Percentiles rank a stretch among this genome's conserved stretches.
These are phyloP conservation scores for Trypoxylus dichotomus DNA, from an alignment of 1,140 invertebrate species.

Conservation along the genomic window DNA sequence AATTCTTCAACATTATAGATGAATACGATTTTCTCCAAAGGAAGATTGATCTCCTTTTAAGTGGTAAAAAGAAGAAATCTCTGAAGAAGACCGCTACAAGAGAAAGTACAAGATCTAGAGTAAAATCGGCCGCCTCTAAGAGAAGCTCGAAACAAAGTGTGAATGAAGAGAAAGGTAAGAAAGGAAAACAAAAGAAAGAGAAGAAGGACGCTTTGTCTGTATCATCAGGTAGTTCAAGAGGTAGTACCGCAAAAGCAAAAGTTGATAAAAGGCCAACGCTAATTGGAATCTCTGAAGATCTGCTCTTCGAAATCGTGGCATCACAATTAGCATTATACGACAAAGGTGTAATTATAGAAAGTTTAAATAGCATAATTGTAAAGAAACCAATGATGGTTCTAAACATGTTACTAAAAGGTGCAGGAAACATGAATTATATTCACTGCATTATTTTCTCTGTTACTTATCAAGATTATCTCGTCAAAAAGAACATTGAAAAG, in stretches of 20 bases:
- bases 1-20: conserved; percentile 31
- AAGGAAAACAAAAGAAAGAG: conserved; percentile 34
- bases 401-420: conserved; percentile 38
- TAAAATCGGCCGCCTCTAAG: background rate
- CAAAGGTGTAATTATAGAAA: conserved; percentile 43
- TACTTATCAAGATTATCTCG: conserved; percentile 34
- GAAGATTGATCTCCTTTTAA: conserved; percentile 36
- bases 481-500: conserved; percentile 25
- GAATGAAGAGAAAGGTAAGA: conserved; percentile 30
- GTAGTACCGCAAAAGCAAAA: background rate
- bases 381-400: conserved; percentile 34
- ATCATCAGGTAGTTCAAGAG: conserved; percentile 17
- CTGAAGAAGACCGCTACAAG: background rate
- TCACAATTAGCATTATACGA: conserved; percentile 34
- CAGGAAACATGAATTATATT: conserved; percentile 42
- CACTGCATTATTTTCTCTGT: conserved; percentile 40
- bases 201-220: background rate
- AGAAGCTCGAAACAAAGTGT: background rate
- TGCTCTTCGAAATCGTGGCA: conserved; percentile 40
- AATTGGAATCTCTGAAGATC: conserved; percentile 36
- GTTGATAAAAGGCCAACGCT: conserved; percentile 21
- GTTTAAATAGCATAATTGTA: conserved; percentile 42
- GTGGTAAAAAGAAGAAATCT: conserved; percentile 33
- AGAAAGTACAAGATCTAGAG: background rate
- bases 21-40: conserved; percentile 38